phyloP scores from a whole-genome alignment of 2,888 invertebrate genomes.

The Stenolophus ochropezus region DNA sequence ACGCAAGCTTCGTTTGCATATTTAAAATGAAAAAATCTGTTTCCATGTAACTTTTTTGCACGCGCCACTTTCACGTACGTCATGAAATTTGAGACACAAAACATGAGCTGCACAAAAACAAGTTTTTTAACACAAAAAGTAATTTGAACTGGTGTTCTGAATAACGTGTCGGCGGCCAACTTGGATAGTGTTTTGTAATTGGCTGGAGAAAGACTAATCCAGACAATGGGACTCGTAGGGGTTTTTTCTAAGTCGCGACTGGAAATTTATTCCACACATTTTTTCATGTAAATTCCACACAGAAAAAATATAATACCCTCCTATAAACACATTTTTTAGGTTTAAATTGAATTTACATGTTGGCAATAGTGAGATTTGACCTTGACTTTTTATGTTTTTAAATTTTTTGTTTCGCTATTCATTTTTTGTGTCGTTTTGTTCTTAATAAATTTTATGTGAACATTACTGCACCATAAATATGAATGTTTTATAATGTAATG shows the following conservation, averaged over 20 bases:
- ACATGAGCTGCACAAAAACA: slow-evolving; percentile 27
- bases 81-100: slow-evolving; percentile 44
- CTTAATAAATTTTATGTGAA: no score
- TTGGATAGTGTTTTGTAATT: slow-evolving; percentile 33
- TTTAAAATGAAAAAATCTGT: slow-evolving; percentile 48
- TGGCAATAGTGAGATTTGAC: not conserved
- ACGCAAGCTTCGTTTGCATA: slow-evolving; percentile 51
- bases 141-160: slow-evolving; percentile 38
- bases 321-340: no score
- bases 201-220: not conserved
- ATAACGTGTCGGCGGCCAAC: slow-evolving; percentile 10
- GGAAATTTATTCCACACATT: not conserved
- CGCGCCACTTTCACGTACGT: slow-evolving; percentile 39
- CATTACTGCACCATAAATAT: no score
- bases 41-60: slow-evolving; percentile 30
- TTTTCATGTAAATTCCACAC: not conserved
- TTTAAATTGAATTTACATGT: not conserved
- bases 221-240: not conserved
- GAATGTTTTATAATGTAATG: no score
- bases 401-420: no score
- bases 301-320: not conserved
- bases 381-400: not conserved
- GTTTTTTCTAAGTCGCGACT: not conserved
- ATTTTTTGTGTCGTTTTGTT: no score
- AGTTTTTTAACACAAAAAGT: slow-evolving; percentile 35